Evolutionary conservation across 2,113 vertebrate genomes (phyloP), one percentile per base, ranked within the genome.

Genomic region (Chrysochloris asiatica): DNA sequence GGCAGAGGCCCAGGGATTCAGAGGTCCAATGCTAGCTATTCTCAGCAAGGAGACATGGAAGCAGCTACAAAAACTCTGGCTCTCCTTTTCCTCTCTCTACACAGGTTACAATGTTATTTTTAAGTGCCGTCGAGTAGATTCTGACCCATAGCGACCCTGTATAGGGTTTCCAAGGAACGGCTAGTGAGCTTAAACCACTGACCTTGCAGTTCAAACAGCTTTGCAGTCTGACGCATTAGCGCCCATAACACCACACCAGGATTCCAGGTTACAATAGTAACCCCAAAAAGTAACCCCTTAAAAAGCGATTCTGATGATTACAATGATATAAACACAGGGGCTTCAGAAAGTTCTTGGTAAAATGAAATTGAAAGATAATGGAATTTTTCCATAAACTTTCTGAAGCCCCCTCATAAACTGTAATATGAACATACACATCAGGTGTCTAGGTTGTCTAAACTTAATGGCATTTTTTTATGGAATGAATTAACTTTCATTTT

Each of bases 401-500:
- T n/a, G n/a, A n/a, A n/a, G n/a, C n/a, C n/a, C n/a, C n/a, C n/a
- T n/a, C n/a, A 52, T 7, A 69, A 73, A 69, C 56, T 38, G 9
- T 28, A 75, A 69, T 30, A 19, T 41, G 56, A 33, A 56, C 47
- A 45, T 9, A 79, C 33, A 48, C 59, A 50, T 12, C 78, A 65
- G 61, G 13, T 30, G 8, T 56, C 36, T 87, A 83, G 8, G 24
- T 48, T 86, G 88, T 88, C 52, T 78, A 43, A 89, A 33, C 19
- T 47, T 69, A 83, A 2, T 61, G 6, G 24, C 11, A 67, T 77
- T 41, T 52, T 67, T 77, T 61, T 84, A 26, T 67, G 28, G 14
- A 72, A 33, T 78, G 36, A 86, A 88, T 88, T 59, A 69, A 76
- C 26, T 45, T 41, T 78, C 54, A 79, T 89, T 85, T 84, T 87